These are phyloP conservation scores for Tamandua tetradactyla DNA, from an alignment of 2,797 vertebrate genomes.

Conservation along the genomic window DNA sequence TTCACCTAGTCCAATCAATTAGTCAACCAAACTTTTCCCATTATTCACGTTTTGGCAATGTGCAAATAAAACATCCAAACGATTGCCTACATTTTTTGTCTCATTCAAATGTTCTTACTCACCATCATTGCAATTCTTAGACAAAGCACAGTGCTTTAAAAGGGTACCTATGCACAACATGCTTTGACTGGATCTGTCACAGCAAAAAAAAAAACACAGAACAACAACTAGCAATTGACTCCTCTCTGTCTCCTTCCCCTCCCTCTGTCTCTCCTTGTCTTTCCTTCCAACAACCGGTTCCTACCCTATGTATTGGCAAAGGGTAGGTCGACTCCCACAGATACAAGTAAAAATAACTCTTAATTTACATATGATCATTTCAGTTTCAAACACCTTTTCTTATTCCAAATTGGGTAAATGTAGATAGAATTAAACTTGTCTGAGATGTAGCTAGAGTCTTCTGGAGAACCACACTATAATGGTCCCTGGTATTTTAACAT, in stretches of 20 bases:
- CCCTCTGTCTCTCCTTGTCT: not conserved
- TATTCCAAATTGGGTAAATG: constrained; percentile 46
- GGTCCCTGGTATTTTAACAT: no score
- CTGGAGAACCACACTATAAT: not conserved
- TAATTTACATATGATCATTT: constrained; percentile 3
- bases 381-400: not conserved
- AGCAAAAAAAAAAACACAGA: not conserved
- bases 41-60: constrained; percentile 26
- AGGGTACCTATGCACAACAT: not conserved
- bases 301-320: not conserved
- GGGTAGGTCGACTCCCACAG: not conserved
- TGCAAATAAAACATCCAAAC: constrained; percentile 45
- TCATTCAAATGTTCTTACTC: constrained; percentile 48
- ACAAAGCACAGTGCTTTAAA: constrained; percentile 27
- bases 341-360: constrained; percentile 35
- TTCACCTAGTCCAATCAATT: not conserved
- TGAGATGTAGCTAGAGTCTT: not conserved
- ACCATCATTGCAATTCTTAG: constrained; percentile 47
- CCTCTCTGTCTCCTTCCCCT: not conserved
- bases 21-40: not conserved
- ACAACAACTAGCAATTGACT: no score
- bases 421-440: constrained; percentile 15
- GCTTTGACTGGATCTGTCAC: constrained; percentile 45
- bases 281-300: not conserved
- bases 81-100: constrained; percentile 26